Percentiles rank a stretch among this genome's conserved stretches.
Conservation (phyloP, 2,888 invertebrate genomes). For the Idaea straminata region DNA sequence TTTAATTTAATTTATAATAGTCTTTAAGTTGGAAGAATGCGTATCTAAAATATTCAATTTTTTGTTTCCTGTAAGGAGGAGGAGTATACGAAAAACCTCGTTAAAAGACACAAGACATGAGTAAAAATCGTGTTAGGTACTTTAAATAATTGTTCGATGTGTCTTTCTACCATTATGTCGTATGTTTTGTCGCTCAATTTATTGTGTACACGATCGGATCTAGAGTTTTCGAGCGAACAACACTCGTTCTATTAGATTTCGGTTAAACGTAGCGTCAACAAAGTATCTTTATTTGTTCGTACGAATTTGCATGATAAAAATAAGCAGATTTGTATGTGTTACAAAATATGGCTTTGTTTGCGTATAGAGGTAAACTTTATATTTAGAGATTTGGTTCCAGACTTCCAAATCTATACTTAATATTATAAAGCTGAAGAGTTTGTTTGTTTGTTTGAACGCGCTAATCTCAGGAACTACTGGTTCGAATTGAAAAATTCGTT, state of each 20-base stretch:
- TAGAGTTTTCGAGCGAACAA: neutral
- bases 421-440: too few relatives aligned
- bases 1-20: too few relatives aligned
- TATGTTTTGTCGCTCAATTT: neutral
- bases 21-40: too few relatives aligned
- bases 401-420: too few relatives aligned
- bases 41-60: too few relatives aligned
- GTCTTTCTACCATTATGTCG: neutral
- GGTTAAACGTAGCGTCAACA: slow-evolving; percentile 35
- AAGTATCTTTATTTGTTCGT: slow-evolving; percentile 29
- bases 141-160: neutral
- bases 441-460: too few relatives aligned
- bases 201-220: neutral
- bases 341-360: slow-evolving; percentile 2
- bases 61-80: too few relatives aligned
- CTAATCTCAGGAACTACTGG: too few relatives aligned
- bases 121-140: too few relatives aligned
- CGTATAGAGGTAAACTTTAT: neutral
- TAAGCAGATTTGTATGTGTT: neutral
- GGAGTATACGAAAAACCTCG: too few relatives aligned
- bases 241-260: slow-evolving; percentile 41
- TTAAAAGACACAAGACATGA: too few relatives aligned
- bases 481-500: too few relatives aligned
- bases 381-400: neutral
- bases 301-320: slow-evolving; percentile 4